Evolutionary conservation across 2,888 invertebrate genomes (phyloP).

Genomic region (Protodeltote pygarga): DNA sequence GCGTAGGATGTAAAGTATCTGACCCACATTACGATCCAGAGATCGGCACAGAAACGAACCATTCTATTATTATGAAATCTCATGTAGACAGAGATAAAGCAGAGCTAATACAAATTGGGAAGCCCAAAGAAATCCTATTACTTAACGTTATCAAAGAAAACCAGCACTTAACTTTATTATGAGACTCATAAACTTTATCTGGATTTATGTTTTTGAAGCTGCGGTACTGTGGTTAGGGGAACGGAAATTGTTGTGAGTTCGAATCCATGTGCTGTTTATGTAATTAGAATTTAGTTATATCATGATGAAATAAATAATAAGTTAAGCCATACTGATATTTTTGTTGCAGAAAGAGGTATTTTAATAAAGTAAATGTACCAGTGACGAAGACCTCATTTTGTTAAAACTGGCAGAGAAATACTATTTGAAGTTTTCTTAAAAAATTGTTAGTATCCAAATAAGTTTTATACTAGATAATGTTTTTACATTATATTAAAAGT

Average conservation of each 20-base stretch:
- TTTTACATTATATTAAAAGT: no score
- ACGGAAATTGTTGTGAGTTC: conserved; percentile 30
- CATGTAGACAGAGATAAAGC: conserved; percentile 44
- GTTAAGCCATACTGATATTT: background rate
- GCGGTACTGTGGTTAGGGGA: conserved; percentile 51
- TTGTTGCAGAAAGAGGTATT: no score
- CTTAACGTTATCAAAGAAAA: conserved; percentile 65
- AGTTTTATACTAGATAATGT: no score
- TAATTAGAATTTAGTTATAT: conserved; percentile 3
- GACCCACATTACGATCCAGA: conserved; percentile 28
- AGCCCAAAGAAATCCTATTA: conserved; percentile 54
- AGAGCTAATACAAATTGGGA: conserved; percentile 55
- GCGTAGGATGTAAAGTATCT: conserved; percentile 37
- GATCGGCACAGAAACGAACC: conserved; percentile 25
- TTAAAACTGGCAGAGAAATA: no score
- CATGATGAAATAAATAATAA: background rate
- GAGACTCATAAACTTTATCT: conserved; percentile 74
- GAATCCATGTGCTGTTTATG: conserved; percentile 16
- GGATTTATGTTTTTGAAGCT: conserved; percentile 60
- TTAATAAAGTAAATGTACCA: no score
- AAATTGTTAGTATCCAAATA: no score
- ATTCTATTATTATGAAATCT: conserved; percentile 43
- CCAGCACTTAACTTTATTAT: conserved; percentile 59
- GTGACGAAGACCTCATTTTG: no score
- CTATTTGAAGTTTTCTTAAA: no score